Conservation (phyloP, 2,113 vertebrate species). For the Urocolius indicus region DNA sequence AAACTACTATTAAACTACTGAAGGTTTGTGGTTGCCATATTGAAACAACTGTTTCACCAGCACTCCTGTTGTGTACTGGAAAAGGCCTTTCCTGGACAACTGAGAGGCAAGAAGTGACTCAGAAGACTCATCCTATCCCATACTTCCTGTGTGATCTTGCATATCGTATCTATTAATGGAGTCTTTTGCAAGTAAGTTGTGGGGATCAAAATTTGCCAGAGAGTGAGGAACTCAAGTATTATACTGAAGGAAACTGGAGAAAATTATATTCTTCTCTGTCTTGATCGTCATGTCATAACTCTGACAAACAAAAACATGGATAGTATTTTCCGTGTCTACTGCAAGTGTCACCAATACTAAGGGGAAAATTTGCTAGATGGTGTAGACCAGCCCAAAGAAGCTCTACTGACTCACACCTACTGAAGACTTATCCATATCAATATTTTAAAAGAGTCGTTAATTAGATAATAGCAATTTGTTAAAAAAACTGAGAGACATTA, state of each 20-base stretch:
- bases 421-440: neutral
- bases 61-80: neutral
- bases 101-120: neutral
- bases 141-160: neutral
- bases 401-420: neutral
- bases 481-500: neutral
- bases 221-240: neutral
- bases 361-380: neutral
- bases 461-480: neutral
- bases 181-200: neutral
- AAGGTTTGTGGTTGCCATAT: neutral
- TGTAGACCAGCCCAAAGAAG: neutral
- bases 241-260: neutral
- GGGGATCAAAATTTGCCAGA: neutral
- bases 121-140: neutral
- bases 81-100: neutral
- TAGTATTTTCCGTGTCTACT: neutral
- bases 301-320: constrained; percentile 27
- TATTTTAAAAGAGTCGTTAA: constrained; percentile 19
- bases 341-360: neutral
- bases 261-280: neutral
- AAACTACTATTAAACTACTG: neutral
- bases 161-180: neutral
- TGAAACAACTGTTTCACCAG: neutral
- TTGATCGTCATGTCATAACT: neutral